A percentile compares a stretch with the other conserved stretches of the same genome.
Evolutionary conservation across 2,888 invertebrate species (phyloP).

Genomic region (Augiades crinisus): DNA sequence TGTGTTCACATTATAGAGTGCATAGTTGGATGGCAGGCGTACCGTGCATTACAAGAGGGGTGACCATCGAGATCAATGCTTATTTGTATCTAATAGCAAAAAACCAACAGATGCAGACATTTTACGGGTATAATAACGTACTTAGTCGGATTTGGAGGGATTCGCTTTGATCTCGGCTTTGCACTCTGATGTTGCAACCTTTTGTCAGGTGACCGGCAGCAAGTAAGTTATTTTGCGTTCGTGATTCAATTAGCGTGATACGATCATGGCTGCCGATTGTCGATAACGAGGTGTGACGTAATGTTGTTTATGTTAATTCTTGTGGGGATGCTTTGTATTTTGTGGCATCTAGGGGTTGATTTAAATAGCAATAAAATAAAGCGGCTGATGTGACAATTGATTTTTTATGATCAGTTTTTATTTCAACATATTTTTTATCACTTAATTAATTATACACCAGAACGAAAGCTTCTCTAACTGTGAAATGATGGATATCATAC

Average conservation of each 20-base stretch:
- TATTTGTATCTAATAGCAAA: conserved; percentile 78
- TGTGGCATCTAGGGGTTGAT: neutral
- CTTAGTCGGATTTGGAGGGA: conserved; percentile 73
- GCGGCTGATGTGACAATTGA: neutral
- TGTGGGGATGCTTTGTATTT: conserved; percentile 19
- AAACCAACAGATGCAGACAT: conserved; percentile 79
- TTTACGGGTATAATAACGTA: conserved; percentile 79
- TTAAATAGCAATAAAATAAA: too few species aligned
- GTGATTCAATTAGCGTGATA: conserved; percentile 52
- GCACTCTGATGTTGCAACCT: conserved; percentile 41
- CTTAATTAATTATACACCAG: too few species aligned
- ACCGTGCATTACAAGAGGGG: conserved; percentile 41
- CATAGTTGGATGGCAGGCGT: conserved; percentile 26
- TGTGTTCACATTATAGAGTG: conserved; percentile 25
- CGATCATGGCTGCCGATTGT: conserved; percentile 36
- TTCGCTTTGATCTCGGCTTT: conserved; percentile 68
- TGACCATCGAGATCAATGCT: conserved; percentile 66
- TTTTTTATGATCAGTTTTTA: too few species aligned
- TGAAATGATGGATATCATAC: too few species aligned
- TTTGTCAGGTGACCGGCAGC: conserved; percentile 45
- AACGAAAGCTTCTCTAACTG: too few species aligned
- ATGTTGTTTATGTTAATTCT: conserved; percentile 43
- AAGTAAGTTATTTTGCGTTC: conserved; percentile 42
- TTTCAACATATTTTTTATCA: too few species aligned
- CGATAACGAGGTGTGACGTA: conserved; percentile 50